phyloP scores from a whole-genome alignment of 2,888 invertebrate genomes.

The Caenorhabditis sp. region DNA sequence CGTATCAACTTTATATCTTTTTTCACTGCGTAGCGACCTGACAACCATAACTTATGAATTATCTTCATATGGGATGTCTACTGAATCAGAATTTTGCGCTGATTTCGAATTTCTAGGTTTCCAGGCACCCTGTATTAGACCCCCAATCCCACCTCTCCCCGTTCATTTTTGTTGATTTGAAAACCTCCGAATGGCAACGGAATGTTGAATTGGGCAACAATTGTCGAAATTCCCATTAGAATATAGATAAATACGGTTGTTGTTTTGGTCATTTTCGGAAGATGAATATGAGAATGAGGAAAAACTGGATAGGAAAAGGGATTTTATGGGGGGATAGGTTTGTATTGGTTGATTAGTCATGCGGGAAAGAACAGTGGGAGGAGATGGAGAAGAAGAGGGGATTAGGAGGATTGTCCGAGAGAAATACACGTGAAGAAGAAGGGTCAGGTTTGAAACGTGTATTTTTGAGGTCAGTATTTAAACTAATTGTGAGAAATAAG shows the following conservation, averaged over 20 bases:
- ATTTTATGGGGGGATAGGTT: background rate
- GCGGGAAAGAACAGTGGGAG: background rate
- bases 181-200: constrained; percentile 51
- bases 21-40: too few species aligned
- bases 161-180: constrained; percentile 40
- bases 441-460: too few species aligned
- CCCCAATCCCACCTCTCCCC: constrained; percentile 40
- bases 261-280: background rate
- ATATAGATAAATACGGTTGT: background rate
- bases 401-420: too few species aligned
- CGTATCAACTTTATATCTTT: too few species aligned
- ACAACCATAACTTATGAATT: background rate
- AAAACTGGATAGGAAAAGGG: background rate
- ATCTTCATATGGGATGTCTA: background rate
- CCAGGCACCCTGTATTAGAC: background rate
- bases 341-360: background rate
- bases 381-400: too few species aligned
- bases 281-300: background rate
- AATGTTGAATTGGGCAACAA: constrained; percentile 52
- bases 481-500: too few species aligned
- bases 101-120: background rate
- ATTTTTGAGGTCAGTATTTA: too few species aligned
- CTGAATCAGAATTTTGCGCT: background rate
- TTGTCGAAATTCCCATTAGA: constrained; percentile 13
- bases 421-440: too few species aligned